Percentiles rank a stretch among this genome's conserved stretches.
These are phyloP conservation scores for Ariopsis seemanni DNA, from an alignment of 2,113 vertebrate genomes.

Conservation along the genomic window DNA sequence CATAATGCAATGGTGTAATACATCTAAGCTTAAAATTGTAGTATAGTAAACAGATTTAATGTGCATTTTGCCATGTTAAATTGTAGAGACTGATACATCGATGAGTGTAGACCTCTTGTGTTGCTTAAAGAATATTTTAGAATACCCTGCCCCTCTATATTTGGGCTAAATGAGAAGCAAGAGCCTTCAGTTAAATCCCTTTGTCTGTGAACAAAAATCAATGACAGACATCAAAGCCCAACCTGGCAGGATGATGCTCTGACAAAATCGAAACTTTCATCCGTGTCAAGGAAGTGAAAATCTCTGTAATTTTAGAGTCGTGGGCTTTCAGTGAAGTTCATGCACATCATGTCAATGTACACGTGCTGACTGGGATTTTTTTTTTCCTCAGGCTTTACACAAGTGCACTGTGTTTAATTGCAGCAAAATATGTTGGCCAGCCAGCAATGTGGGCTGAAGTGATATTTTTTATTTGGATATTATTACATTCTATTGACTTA, in stretches of 20 bases:
- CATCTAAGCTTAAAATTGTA: neutral
- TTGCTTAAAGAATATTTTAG: neutral
- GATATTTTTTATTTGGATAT: neutral
- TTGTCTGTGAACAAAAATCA: conserved; percentile 28
- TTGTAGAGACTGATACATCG: neutral
- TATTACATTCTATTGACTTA: neutral
- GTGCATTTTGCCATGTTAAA: neutral
- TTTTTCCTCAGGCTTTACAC: neutral
- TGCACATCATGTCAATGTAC: neutral
- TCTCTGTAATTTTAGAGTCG: neutral
- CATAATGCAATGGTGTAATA: neutral
- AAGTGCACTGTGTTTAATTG: neutral
- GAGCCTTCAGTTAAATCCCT: conserved; percentile 9
- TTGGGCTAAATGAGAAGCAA: conserved; percentile 4
- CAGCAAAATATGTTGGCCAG: neutral
- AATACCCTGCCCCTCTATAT: neutral
- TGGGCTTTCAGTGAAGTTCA: neutral
- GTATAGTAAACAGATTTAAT: neutral
- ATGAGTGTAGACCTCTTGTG: neutral
- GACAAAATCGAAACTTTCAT: neutral
- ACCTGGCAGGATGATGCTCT: conserved; percentile 23
- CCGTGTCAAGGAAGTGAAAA: neutral
- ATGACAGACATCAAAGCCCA: conserved; percentile 11
- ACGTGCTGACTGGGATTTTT: neutral
- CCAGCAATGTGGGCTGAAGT: neutral